A percentile compares a stretch with the other conserved stretches of the same genome.
These are phyloP conservation scores for rabbit (Oryctolagus cuniculus) DNA, from an alignment of 2,113 vertebrate species.

Conservation along the genomic window DNA sequence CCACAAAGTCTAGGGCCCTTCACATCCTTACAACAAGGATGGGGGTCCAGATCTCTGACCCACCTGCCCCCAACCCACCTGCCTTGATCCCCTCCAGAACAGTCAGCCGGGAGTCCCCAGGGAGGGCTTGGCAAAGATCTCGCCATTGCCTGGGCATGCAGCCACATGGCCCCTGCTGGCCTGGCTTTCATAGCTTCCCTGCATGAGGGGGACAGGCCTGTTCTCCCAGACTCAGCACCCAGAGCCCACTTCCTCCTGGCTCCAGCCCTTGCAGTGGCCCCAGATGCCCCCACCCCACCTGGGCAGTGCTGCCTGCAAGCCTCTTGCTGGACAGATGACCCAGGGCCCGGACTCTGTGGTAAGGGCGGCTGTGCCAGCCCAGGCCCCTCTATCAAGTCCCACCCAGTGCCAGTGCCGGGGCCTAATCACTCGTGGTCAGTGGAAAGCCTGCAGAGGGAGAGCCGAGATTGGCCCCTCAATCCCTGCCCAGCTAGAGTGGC, in stretches of 20 bases:
- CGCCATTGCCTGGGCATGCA: background rate
- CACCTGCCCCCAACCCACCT: background rate
- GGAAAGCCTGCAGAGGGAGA: background rate
- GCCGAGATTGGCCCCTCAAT: background rate
- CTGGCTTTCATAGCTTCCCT: no score
- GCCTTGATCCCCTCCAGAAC: background rate
- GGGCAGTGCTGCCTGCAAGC: background rate
- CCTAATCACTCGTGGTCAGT: background rate
- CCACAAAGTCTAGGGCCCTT: background rate
- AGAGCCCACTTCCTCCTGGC: background rate
- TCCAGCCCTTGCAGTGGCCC: background rate
- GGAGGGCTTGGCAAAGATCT: background rate
- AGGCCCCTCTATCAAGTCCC: background rate
- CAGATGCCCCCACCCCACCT: background rate
- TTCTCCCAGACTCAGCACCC: background rate
- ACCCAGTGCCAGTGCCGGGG: background rate
- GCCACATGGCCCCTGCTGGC: background rate
- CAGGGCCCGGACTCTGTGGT: background rate
- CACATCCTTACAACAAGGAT: background rate
- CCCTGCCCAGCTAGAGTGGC: background rate
- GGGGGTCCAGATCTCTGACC: background rate
- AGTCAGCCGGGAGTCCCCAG: background rate
- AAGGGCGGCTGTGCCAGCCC: background rate
- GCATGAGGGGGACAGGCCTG: background rate
- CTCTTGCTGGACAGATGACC: background rate